phyloP scores from a whole-genome alignment of 2,888 invertebrate genomes.

The Trichogramma evanescens region DNA sequence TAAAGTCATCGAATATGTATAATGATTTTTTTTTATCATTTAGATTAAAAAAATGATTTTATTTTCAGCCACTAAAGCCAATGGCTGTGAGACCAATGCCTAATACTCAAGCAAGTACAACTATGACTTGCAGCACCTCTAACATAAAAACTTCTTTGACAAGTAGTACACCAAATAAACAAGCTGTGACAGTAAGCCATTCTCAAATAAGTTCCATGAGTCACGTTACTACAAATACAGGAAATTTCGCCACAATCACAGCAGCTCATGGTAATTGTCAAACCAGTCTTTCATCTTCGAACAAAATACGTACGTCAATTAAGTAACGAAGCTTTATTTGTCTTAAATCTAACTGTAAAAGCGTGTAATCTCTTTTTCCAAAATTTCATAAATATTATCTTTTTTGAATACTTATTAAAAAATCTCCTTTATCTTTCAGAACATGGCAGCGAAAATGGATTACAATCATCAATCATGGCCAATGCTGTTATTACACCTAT shows the following conservation, averaged over 20 bases:
- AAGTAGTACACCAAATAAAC: slow-evolving; percentile 47
- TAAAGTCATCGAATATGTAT: neutral
- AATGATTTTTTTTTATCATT: slow-evolving; percentile 14
- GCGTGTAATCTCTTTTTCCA: too few species aligned
- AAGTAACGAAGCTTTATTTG: neutral
- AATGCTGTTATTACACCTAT: too few species aligned
- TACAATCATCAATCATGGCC: slow-evolving; percentile 38
- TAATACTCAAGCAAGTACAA: slow-evolving; percentile 56
- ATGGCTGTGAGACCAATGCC: slow-evolving; percentile 60
- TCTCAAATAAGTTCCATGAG: slow-evolving; percentile 45
- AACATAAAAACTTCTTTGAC: slow-evolving; percentile 50
- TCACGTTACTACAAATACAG: slow-evolving; percentile 44
- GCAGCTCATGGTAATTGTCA: slow-evolving; percentile 48
- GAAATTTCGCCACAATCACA: slow-evolving; percentile 63
- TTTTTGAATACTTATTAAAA: neutral
- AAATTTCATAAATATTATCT: too few species aligned
- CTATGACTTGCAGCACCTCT: slow-evolving; percentile 51
- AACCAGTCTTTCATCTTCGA: slow-evolving; percentile 45
- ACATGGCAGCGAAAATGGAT: slow-evolving; percentile 47
- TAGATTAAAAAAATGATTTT: neutral
- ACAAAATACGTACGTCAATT: slow-evolving; percentile 45
- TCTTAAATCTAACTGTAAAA: too few species aligned
- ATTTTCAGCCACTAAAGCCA: slow-evolving; percentile 72
- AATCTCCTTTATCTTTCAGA: slow-evolving; percentile 30
- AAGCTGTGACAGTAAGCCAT: slow-evolving; percentile 55